Percentiles rank a stretch among this genome's conserved stretches.
Conservation (phyloP, 2,113 vertebrate species). For the Platichthys stellatus region DNA sequence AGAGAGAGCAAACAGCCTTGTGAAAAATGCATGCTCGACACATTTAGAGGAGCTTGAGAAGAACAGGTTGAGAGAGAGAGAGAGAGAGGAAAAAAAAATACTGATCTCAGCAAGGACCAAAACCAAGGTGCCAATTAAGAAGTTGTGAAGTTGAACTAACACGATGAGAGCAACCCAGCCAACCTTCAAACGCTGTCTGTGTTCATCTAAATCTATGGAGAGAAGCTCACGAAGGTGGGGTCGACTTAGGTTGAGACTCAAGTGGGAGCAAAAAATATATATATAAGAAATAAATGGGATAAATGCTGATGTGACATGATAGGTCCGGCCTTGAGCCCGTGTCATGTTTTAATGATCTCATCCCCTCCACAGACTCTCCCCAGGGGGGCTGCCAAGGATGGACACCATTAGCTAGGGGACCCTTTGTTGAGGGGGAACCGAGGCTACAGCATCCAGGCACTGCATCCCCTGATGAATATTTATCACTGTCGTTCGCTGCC, state of each 20-base stretch:
- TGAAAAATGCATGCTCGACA: slow-evolving; percentile 81
- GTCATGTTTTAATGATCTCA: slow-evolving; percentile 74
- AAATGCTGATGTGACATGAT: slow-evolving; percentile 75
- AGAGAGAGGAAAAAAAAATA: slow-evolving; percentile 46
- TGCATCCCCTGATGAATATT: slow-evolving; percentile 73
- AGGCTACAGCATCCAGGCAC: slow-evolving; percentile 56
- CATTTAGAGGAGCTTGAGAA: slow-evolving; percentile 81
- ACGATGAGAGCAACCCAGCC: slow-evolving; percentile 69
- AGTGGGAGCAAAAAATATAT: not conserved
- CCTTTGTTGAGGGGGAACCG: slow-evolving; percentile 71
- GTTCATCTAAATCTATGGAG: slow-evolving; percentile 63
- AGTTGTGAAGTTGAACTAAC: slow-evolving; percentile 77
- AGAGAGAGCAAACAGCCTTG: slow-evolving; percentile 65
- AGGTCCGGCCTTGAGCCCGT: slow-evolving; percentile 60
- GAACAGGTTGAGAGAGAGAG: slow-evolving; percentile 55
- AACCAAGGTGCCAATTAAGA: slow-evolving; percentile 83
- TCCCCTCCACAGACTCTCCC: slow-evolving; percentile 64
- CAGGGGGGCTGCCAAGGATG: slow-evolving; percentile 68
- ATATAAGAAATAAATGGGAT: slow-evolving; percentile 16
- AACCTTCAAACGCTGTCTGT: slow-evolving; percentile 68
- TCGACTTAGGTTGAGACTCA: slow-evolving; percentile 51
- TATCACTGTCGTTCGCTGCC: slow-evolving; percentile 68
- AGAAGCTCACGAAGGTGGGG: slow-evolving; percentile 38
- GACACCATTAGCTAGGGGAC: slow-evolving; percentile 72
- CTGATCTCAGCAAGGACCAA: slow-evolving; percentile 84